Evolutionary conservation across 1,140 invertebrate species (phyloP), one percentile per base, ranked within the genome.

Genomic region (Macrobrachium nipponense): DNA sequence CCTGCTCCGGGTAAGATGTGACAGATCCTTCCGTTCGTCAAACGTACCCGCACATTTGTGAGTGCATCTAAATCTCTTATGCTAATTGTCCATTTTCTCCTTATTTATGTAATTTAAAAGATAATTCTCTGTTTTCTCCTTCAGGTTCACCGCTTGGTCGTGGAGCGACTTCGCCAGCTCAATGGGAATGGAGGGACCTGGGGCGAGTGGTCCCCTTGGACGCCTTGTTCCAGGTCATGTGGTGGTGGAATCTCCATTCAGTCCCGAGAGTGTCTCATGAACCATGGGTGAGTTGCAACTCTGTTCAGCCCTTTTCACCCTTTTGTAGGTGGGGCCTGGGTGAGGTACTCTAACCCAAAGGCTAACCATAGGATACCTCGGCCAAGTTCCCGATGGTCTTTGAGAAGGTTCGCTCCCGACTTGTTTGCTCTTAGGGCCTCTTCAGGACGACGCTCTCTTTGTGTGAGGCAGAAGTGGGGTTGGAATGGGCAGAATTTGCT

Each of bases 171-270:
- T 20, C 81, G 82, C 51, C 76, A 58, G n/a, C 81, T 62, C 5
- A 72, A 20, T 6, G 36, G 68, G 5, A 12, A 51, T 18, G 81
- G 73, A 3, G 87, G 87, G 23, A 62, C 73, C 20, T 94, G 93
- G 93, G 91, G 93, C 7, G 88, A 90, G 73, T 94, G 93, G 93
- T 89, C 90, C 43, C 70, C 87, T 11, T 92, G 91, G 88, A 90
- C 91, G 10, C 82, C 89, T 10, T 94, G 93, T 88, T 92, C 93
- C 4, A 87, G 92, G 66, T 90, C 92, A 0, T 94, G 93, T 90
- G 93, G 93, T 8, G 93, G 93, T 23, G 93, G 93, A 5, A 91
- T 93, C 68, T 91, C 92, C 86, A 91, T 90, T 66, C 91, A 92
- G 23, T 89, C 90, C 51, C 89, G 93, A 82, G 90, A 92, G 86